Evolutionary conservation across 1,140 invertebrate genomes (phyloP).

Genomic region (Pseudomyrmex sp.): DNA sequence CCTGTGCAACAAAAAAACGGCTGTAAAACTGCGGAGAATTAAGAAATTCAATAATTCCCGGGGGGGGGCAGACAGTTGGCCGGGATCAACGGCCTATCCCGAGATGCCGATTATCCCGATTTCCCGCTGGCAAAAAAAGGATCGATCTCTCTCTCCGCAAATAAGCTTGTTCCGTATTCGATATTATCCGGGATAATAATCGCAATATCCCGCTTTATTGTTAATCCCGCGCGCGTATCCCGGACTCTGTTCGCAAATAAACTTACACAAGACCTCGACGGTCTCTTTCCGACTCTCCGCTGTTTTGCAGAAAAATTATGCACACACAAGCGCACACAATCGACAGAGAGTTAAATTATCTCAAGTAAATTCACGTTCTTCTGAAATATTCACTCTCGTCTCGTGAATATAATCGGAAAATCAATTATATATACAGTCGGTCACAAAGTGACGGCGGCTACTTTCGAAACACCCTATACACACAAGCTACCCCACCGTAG

Average conservation of each 20-base stretch:
- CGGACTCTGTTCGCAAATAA: neutral
- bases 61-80: neutral
- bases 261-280: neutral
- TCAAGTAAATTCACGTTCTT: neutral
- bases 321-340: neutral
- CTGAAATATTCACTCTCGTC: neutral
- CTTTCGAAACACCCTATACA: slow-evolving; percentile 80
- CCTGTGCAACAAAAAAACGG: slow-evolving; percentile 6
- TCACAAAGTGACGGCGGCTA: slow-evolving; percentile 45
- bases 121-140: slow-evolving; percentile 19
- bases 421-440: slow-evolving; percentile 51
- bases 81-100: neutral
- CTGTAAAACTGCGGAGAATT: slow-evolving; percentile 42
- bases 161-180: slow-evolving; percentile 17
- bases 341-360: neutral
- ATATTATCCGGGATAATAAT: slow-evolving; percentile 3
- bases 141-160: slow-evolving; percentile 31
- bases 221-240: neutral
- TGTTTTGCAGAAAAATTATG: no score
- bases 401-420: slow-evolving; percentile 30
- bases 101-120: slow-evolving; percentile 24
- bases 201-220: slow-evolving; percentile 11
- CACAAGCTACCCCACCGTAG: slow-evolving; percentile 71
- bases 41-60: slow-evolving; percentile 27
- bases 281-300: no score